Base-by-base conservation (phyloP, 2,797 vertebrate species). In the Cossypha heuglini region DNA sequence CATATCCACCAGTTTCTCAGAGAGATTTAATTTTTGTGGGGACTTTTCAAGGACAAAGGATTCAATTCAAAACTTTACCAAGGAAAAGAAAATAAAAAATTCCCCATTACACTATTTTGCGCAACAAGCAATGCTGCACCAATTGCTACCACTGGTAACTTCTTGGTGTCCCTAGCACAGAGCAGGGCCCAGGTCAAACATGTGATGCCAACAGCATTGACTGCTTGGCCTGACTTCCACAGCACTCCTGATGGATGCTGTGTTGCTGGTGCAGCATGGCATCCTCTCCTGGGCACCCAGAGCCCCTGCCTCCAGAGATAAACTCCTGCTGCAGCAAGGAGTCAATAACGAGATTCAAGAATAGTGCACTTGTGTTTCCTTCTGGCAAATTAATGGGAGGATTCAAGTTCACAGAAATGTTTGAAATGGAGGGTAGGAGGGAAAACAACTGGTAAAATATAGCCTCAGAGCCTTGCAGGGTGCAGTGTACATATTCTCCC, bases 11-110 rank as follows among this genome's bases (percentile, higher is more conserved):
- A 13, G 58, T 81, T 95, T 93, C 87, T 81, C 62, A 28, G 35
- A 85, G 63, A 77, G 43, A 69, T 78, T 91, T 90, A 81, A 72
- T 72, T 89, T 95, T 93, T 88, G 68, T 71, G 51, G 25, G 24
- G 75, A 83, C 58, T 94, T 90, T 72, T 89, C 92, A 97, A 96
- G 92, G 94, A 94, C 88, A 94, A 74, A 93, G 26, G 24, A 61
- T 86, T 92, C 16, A 54, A 90, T 77, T 64, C 54, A 51, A 75
- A 86, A 73, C 40, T 79, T 64, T 13, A 82, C 18, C 7, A 59
- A 49, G 8, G 33, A 66, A 88, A 69, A 88, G 7, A 20, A 61
- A 59, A 45, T 72, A 28, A 15, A 16, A 2, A 80, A 95, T 45
- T 10, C 6, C 10, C 16, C 12, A 1, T 37, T 37, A 86, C 19